Conservation (phyloP, 2,888 invertebrate species). For the Apotomis betuletana region DNA sequence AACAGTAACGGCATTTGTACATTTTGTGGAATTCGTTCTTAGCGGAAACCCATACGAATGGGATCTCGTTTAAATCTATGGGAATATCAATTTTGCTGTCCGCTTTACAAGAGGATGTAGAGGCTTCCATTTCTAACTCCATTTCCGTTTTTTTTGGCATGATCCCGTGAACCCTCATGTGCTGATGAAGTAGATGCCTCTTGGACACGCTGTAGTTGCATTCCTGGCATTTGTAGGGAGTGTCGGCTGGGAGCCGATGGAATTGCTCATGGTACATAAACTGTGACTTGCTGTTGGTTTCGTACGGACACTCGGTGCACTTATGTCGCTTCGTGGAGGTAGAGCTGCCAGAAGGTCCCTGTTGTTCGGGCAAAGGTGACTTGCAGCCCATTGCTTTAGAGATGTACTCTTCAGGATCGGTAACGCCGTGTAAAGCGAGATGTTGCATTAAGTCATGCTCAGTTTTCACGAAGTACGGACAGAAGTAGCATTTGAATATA, state of each 20-base stretch:
- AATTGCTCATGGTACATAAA: constrained; percentile 94
- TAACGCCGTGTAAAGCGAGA: constrained; percentile 85
- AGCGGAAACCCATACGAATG: constrained; percentile 90
- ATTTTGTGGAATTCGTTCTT: constrained; percentile 90
- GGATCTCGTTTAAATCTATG: constrained; percentile 84
- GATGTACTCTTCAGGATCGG: constrained; percentile 83
- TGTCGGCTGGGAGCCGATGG: constrained; percentile 87
- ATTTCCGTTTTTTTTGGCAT: constrained; percentile 72
- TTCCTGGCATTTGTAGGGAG: constrained; percentile 90
- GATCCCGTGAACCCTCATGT: constrained; percentile 89
- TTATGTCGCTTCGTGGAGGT: constrained; percentile 86
- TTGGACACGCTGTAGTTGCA: constrained; percentile 93
- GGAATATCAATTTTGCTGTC: constrained; percentile 58
- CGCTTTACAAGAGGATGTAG: constrained; percentile 52
- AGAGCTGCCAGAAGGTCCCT: constrained; percentile 53
- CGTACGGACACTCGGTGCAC: constrained; percentile 92
- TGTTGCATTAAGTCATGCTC: constrained; percentile 88
- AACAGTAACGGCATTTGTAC: constrained; percentile 93
- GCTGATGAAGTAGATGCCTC: constrained; percentile 91
- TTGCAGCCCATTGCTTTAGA: constrained; percentile 73
- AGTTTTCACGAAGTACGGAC: constrained; percentile 90
- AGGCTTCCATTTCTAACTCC: constrained; percentile 72
- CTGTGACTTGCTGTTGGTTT: constrained; percentile 93
- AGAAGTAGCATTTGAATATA: constrained; percentile 90
- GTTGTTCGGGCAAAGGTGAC: constrained; percentile 60